phyloP scores from a whole-genome alignment of 2,113 vertebrate genomes.

The Hystrix brachyura region DNA sequence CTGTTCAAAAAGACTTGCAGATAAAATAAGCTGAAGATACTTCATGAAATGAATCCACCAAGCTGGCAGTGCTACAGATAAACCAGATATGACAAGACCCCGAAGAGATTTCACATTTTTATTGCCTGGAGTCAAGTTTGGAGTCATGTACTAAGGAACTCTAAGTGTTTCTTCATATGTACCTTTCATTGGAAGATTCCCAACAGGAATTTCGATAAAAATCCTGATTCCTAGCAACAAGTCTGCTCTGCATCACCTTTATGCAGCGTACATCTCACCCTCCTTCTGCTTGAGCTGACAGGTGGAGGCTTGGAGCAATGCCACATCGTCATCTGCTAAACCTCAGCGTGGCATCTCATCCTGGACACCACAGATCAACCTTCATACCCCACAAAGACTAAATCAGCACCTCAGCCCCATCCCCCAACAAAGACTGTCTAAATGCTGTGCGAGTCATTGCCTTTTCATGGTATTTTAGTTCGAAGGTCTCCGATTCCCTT shows the following conservation, averaged over 20 bases:
- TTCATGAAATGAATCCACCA: slow-evolving; percentile 67
- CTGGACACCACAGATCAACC: not conserved
- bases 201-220: slow-evolving; percentile 59
- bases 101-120: slow-evolving; percentile 47
- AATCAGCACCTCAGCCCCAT: not conserved
- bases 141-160: slow-evolving; percentile 66
- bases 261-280: not conserved
- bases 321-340: slow-evolving; percentile 57
- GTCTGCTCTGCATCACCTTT: not conserved
- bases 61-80: not conserved
- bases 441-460: not conserved
- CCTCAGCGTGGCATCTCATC: slow-evolving; percentile 30
- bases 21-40: slow-evolving; percentile 79
- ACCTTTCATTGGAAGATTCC: slow-evolving; percentile 62
- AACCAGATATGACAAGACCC: slow-evolving; percentile 9
- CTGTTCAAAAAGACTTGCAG: slow-evolving; percentile 71
- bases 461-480: not conserved
- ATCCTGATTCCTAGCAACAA: not conserved
- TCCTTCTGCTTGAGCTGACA: not conserved
- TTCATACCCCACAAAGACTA: not conserved
- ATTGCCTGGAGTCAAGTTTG: slow-evolving; percentile 64
- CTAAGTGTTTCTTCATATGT: slow-evolving; percentile 29
- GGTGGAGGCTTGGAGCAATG: not conserved
- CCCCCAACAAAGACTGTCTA: not conserved
- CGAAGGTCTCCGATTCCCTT: not conserved